Base-by-base conservation (phyloP, 2,888 invertebrate genomes). In the Carcina quercana region DNA sequence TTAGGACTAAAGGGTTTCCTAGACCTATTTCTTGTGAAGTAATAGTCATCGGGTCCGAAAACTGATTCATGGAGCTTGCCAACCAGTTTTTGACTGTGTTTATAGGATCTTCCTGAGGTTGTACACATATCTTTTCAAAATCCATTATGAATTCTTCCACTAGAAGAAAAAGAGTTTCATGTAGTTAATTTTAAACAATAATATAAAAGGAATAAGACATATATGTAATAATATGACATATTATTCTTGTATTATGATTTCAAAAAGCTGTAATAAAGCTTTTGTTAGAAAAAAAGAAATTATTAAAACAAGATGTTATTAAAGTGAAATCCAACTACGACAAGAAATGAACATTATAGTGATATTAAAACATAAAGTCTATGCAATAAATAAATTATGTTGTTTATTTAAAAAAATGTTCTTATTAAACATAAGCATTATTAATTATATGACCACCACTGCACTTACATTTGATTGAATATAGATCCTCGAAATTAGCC, bases 51-150 rank as follows among this genome's bases (percentile, higher is more conserved):
- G 68, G 61, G 35, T 61, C 71, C 29, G 79, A 79, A 53, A 83
- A 80, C 28, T 75, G 67, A 40, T 82, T 83, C 49, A 78, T 66
- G 14, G 78, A 79, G 43, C 61, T 73, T 21, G 62, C 57, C 32
- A 82, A 50, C 82, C 80, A 80, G 26, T 74, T 68, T 37, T 63
- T 65, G 0, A 83, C 76, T 65, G 74, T 59, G 50, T 67, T 72
- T 28, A 52, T 53, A n/a, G 63, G 54, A 43, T 69, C 67, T 42
- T 59, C 54, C 33, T 52, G 50, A 10, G 46, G 36, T 42, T 56
- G 47, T 30, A 48, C 31, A 43, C 58, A 52, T 42, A 15, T 30
- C 8, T 30, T 43, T 32, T 54, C 46, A 30, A 47, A 37, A 21
- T 66, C 58, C 19, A 62, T 40, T 21, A 47, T 38, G 45, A 63